A percentile compares a stretch with the other conserved stretches of the same genome.
Conservation (phyloP, 2,888 invertebrate species). For the Didymodactylos carnosus region DNA sequence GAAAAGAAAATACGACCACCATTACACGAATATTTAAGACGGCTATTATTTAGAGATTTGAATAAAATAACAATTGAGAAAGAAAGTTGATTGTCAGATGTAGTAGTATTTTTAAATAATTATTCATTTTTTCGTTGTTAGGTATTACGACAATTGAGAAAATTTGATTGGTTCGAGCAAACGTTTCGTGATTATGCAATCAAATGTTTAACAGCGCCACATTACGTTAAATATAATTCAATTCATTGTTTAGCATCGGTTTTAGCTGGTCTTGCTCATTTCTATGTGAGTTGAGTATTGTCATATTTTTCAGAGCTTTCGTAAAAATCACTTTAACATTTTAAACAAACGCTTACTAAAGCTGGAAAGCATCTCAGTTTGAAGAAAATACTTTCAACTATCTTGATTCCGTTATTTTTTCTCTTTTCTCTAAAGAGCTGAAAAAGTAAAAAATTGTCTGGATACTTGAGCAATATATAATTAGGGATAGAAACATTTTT, state of each 20-base stretch:
- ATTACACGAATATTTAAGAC: conserved; percentile 70
- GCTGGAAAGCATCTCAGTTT: no score
- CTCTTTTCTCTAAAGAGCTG: no score
- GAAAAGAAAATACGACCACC: conserved; percentile 45
- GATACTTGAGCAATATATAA: no score
- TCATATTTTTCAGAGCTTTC: no score
- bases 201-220: conserved; percentile 67
- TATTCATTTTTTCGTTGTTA: neutral
- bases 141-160: conserved; percentile 44
- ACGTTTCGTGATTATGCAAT: conserved; percentile 48
- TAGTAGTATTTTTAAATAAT: conserved; percentile 38
- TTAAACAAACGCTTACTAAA: no score
- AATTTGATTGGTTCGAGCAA: conserved; percentile 69
- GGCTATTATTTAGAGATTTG: conserved; percentile 60
- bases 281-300: conserved; percentile 24
- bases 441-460: no score
- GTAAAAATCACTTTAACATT: no score
- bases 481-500: no score
- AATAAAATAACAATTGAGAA: conserved; percentile 55
- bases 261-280: conserved; percentile 59
- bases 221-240: conserved; percentile 69
- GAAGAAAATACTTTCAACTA: no score
- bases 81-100: conserved; percentile 42
- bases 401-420: no score
- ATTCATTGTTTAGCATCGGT: conserved; percentile 70